Evolutionary conservation across 2,113 vertebrate species (phyloP).

Genomic region (Patagioenas fasciata): DNA sequence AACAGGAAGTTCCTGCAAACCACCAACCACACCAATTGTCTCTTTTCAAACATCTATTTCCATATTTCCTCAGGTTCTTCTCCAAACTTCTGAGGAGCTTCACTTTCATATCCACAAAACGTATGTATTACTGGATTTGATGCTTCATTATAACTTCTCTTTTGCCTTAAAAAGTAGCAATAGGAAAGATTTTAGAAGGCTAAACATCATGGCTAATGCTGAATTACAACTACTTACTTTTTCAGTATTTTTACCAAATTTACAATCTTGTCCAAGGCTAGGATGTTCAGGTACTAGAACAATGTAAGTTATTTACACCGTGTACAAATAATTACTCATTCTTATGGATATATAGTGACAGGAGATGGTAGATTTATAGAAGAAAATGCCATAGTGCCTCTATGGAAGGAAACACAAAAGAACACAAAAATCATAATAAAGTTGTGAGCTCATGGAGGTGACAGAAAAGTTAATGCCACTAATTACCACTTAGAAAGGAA

Average conservation of each 20-base stretch:
- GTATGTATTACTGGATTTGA: neutral
- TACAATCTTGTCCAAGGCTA: neutral
- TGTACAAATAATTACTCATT: neutral
- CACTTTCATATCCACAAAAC: neutral
- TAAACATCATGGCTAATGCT: neutral
- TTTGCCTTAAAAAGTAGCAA: neutral
- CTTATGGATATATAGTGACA: neutral
- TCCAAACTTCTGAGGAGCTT: neutral
- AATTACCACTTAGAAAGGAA: neutral
- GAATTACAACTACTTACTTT: neutral
- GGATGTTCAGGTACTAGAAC: neutral
- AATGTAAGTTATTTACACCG: neutral
- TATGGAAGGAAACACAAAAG: neutral
- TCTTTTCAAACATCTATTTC: neutral
- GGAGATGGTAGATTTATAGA: neutral
- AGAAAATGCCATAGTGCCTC: neutral
- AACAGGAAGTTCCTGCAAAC: neutral
- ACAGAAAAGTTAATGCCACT: neutral
- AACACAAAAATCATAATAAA: neutral
- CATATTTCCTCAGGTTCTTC: neutral
- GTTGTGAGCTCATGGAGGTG: neutral
- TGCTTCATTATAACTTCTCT: neutral
- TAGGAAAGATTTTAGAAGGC: neutral
- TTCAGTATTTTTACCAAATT: neutral
- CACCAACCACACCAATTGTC: neutral